Conservation (phyloP, 2,113 vertebrate species). For the Calidris pygmaea region DNA sequence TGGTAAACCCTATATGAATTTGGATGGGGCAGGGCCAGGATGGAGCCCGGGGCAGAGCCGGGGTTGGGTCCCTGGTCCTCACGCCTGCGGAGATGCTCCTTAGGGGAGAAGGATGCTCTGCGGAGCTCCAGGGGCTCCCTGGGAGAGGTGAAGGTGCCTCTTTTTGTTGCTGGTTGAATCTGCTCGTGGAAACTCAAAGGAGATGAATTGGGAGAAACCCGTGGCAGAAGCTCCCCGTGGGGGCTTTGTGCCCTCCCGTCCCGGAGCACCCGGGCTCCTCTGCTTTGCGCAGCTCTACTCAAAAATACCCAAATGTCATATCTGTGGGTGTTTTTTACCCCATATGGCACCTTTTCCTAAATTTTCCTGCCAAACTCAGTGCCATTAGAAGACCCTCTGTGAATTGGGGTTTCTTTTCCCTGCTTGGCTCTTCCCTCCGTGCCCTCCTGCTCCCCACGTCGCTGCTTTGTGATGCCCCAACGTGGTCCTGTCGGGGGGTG, state of each 20-base stretch:
- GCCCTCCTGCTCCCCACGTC: not conserved
- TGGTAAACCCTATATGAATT: not conserved
- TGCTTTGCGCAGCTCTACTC: not conserved
- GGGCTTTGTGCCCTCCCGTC: not conserved
- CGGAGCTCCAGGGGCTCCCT: not conserved
- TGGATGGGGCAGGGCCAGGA: not conserved
- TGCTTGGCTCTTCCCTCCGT: not conserved
- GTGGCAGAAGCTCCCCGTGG: not conserved
- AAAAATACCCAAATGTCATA: accelerated
- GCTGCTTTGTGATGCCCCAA: accelerated
- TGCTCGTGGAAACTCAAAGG: accelerated
- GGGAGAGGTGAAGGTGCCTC: not conserved
- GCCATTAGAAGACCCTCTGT: accelerated
- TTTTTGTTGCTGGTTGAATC: not conserved
- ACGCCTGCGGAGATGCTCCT: not conserved
- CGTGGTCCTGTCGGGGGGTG: not conserved
- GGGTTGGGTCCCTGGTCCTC: not conserved
- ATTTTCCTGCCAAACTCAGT: not conserved
- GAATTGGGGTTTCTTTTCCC: accelerated
- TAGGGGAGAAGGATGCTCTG: not conserved
- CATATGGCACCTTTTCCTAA: not conserved
- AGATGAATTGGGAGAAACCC: not conserved
- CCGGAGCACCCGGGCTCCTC: not conserved
- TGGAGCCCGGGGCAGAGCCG: accelerated
- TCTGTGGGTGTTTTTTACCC: not conserved